These are phyloP conservation scores for Mya arenaria DNA, from an alignment of 1,140 invertebrate genomes.

Conservation along the genomic window DNA sequence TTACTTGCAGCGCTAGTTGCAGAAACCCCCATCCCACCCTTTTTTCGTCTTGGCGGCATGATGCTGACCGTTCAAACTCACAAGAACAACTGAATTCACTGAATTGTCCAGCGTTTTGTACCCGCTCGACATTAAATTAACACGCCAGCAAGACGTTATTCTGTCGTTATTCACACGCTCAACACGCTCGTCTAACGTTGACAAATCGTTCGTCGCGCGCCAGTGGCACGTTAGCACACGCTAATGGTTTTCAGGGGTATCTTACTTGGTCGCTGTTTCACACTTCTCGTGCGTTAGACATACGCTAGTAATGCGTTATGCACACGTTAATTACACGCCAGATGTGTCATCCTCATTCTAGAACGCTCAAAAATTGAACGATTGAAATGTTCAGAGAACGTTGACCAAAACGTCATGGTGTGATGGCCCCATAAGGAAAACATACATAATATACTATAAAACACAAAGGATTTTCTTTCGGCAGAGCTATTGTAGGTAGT, in stretches of 20 bases:
- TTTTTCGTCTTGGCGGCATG: constrained; percentile 25
- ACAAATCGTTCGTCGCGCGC: constrained; percentile 15
- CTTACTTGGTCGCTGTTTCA: constrained; percentile 26
- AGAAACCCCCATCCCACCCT: background rate
- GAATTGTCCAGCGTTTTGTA: background rate
- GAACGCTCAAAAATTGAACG: constrained; percentile 19
- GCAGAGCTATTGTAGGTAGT: too few relatives aligned
- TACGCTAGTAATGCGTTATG: constrained; percentile 22
- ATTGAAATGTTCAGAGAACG: constrained; percentile 21
- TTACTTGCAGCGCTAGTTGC: too few relatives aligned
- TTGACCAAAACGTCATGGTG: constrained; percentile 35
- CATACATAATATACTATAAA: too few relatives aligned
- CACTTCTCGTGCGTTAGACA: constrained; percentile 22
- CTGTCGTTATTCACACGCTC: constrained; percentile 35
- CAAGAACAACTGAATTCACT: constrained; percentile 21
- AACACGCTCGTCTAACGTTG: constrained; percentile 35
- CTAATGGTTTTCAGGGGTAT: constrained; percentile 30
- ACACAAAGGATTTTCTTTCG: too few relatives aligned
- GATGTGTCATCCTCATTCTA: constrained; percentile 8
- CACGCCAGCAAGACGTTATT: constrained; percentile 1
- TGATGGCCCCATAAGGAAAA: too few relatives aligned
- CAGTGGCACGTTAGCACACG: constrained; percentile 23
- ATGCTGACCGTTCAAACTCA: constrained; percentile 25
- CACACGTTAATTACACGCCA: constrained; percentile 13
- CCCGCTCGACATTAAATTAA: constrained; percentile 7